These are phyloP conservation scores for Steinernema hermaphroditum DNA, from an alignment of 2,888 invertebrate genomes.

Conservation along the genomic window DNA sequence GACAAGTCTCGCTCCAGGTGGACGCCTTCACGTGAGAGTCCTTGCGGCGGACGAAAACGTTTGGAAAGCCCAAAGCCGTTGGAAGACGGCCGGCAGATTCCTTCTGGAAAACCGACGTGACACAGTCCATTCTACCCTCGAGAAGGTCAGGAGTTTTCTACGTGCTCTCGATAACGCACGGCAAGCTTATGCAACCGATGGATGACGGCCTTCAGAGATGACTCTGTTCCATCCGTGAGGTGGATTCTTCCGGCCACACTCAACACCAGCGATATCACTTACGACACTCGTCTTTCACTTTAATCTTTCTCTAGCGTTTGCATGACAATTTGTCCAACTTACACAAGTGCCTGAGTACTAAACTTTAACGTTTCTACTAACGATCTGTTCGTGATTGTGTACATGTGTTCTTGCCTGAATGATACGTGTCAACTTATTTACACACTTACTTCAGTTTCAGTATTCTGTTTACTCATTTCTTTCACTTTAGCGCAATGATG, in stretches of 20 bases:
- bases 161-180: slow-evolving; percentile 45
- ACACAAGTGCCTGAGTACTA: slow-evolving; percentile 22
- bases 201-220: slow-evolving; percentile 1
- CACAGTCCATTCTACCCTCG: slow-evolving; percentile 52
- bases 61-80: slow-evolving; percentile 81
- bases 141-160: slow-evolving; percentile 58
- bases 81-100: slow-evolving; percentile 72
- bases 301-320: not conserved
- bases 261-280: not conserved
- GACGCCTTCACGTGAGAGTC: slow-evolving; percentile 52
- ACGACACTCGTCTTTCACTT: slow-evolving; percentile 19
- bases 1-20: not conserved
- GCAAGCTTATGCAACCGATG: slow-evolving; percentile 27
- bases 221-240: not conserved
- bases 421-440: slow-evolving; percentile 25
- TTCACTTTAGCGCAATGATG: slow-evolving; percentile 26
- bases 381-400: slow-evolving; percentile 24
- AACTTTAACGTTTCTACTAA: slow-evolving; percentile 4
- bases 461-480: slow-evolving; percentile 22
- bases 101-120: slow-evolving; percentile 67
- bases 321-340: slow-evolving; percentile 12
- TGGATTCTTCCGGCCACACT: not conserved
- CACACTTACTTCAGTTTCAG: slow-evolving; percentile 14
- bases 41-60: slow-evolving; percentile 85
- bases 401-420: slow-evolving; percentile 17